phyloP scores from a whole-genome alignment of 53 echinoderm and acorn worm genomes.

The Hippasteria phrygiana region DNA sequence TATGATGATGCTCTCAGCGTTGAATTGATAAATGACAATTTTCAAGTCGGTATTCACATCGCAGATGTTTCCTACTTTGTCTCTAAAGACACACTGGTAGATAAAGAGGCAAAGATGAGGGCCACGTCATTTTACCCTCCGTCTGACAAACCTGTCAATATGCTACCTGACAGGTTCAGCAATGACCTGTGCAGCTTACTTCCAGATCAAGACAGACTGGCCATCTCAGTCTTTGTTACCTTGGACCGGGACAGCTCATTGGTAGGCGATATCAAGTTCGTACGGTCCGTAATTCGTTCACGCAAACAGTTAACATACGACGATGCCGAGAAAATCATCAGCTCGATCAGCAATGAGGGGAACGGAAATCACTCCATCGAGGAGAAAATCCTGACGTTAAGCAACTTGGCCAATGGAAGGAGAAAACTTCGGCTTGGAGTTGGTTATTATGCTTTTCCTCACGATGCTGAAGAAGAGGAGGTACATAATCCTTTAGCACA shows the following conservation, averaged over 20 bases:
- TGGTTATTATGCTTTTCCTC: constrained; percentile 32
- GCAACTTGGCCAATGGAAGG: constrained; percentile 49
- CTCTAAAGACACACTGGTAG: constrained; percentile 45
- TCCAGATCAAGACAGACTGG: constrained; percentile 68
- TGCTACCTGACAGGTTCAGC: constrained; percentile 79
- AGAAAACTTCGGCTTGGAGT: constrained; percentile 62
- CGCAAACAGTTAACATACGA: constrained; percentile 70
- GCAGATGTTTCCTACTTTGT: constrained; percentile 83
- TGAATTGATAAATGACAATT: constrained; percentile 35
- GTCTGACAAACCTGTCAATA: constrained; percentile 58
- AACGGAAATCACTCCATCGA: background rate
- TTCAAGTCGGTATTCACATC: constrained; percentile 87
- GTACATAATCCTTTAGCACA: constrained; percentile 70
- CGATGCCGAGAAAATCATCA: constrained; percentile 75
- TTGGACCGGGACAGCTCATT: constrained; percentile 54
- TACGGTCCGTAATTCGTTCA: constrained; percentile 71
- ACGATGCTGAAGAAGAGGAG: constrained; percentile 62
- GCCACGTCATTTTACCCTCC: constrained; percentile 76
- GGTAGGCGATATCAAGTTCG: constrained; percentile 23
- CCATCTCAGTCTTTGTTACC: constrained; percentile 71
- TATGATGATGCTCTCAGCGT: constrained; percentile 92
- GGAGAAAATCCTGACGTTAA: constrained; percentile 4
- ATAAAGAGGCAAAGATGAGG: constrained; percentile 73
- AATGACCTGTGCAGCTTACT: constrained; percentile 77
- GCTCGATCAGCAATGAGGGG: background rate